Evolutionary conservation across 2,888 invertebrate genomes (phyloP), one percentile per base, ranked within the genome.

Genomic region (Argyresthia goedartella): DNA sequence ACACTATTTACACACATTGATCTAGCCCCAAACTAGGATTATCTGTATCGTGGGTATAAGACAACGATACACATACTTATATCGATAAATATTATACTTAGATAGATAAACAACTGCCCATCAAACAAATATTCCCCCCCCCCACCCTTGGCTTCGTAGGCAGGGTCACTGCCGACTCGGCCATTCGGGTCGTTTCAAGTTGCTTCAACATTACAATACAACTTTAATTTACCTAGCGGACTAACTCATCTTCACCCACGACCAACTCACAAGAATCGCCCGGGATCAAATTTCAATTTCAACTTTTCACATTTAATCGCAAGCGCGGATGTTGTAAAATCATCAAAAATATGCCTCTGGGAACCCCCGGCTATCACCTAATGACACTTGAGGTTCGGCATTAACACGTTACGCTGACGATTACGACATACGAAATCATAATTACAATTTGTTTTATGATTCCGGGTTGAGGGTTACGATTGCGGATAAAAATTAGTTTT

Each of bases 201-300:
- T 25, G 25, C 3, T 6, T 25, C 25, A 25, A 25, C 2, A 25
- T 25, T 25, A 25, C 2, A 25, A 25, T 6, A 13, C 8, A 39
- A n/a, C 39, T 10, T 39, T 25, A 25, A 25, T 25, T 25, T 6
- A 25, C 25, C 25, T 25, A n/a, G n/a, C 25, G 6, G 25, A 4
- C 25, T 25, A 25, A 4, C 25, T 25, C 25, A 25, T 25, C 6
- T 6, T 25, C 2, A 25, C 25, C 25, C 25, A 25, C 25, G 25
- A 25, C 25, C 25, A 25, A 2, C 6, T 25, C 25, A 25, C 25
- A 25, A 25, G 25, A 25, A 25, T 25, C 25, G 25, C 6, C 25
- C 25, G 66, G 36, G 14, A 81, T 82, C 82, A 80, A 80, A 81
- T 82, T 81, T 79, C 82, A 81, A 80, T 81, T 77, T 69, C 67